A percentile compares a stretch with the other conserved stretches of the same genome.
Conservation (phyloP, 2,888 invertebrate species). For the Amorpha juglandis region DNA sequence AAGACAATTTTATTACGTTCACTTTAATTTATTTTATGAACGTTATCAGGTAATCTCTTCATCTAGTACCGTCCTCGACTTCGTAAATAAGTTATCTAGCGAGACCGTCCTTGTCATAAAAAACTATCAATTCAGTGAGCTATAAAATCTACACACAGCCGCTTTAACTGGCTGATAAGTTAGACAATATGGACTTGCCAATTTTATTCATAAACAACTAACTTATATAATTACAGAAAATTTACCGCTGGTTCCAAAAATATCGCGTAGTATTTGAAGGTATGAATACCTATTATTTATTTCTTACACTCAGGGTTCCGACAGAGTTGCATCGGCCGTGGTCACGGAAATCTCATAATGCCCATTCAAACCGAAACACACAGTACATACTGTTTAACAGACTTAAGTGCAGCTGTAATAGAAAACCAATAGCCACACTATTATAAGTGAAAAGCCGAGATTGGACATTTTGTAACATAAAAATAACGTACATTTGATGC, state of each 20-base stretch:
- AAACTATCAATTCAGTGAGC: constrained; percentile 19
- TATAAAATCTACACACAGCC: constrained; percentile 16
- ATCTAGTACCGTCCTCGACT: not conserved
- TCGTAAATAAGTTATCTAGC: not conserved
- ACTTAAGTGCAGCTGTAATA: too few species aligned
- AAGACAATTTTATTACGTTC: not conserved
- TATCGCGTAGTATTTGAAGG: too few species aligned
- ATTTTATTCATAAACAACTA: not conserved
- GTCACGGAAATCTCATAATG: too few species aligned
- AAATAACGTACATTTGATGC: not conserved
- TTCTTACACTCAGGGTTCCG: too few species aligned
- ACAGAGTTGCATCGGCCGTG: too few species aligned
- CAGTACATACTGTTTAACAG: too few species aligned
- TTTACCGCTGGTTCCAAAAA: not conserved
- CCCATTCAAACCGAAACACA: too few species aligned
- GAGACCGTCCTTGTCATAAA: constrained; percentile 13
- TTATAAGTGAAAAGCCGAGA: too few species aligned
- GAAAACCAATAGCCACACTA: too few species aligned
- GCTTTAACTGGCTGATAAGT: constrained; percentile 4
- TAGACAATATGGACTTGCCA: not conserved
- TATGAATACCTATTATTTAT: too few species aligned
- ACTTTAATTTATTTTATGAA: constrained; percentile 5
- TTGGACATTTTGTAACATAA: not conserved
- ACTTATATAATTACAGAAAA: not conserved
- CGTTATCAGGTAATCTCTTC: not conserved